Evolutionary conservation across 2,113 vertebrate genomes (phyloP).

Genomic region (Serilophus lunatus): DNA sequence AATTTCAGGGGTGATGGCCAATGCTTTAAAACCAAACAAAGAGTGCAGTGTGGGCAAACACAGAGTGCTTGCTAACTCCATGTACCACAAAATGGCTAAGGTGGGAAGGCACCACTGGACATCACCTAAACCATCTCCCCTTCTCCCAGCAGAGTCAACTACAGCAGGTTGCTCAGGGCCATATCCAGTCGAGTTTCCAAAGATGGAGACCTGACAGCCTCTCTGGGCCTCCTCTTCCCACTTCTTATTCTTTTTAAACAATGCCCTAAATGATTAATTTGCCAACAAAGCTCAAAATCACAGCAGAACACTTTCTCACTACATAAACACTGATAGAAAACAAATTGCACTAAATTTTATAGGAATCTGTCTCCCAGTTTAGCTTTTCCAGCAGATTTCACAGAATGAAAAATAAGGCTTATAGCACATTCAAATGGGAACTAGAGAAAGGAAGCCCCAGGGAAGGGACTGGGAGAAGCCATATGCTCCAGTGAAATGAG

Average conservation of each 20-base stretch:
- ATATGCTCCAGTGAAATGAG: background rate
- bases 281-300: background rate
- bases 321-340: background rate
- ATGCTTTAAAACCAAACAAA: background rate
- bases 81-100: background rate
- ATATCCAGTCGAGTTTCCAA: background rate
- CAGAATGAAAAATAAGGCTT: background rate
- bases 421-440: background rate
- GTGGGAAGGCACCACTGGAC: background rate
- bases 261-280: background rate
- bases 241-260: background rate
- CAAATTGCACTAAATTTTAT: background rate
- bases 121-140: background rate
- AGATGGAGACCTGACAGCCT: background rate
- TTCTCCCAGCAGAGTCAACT: background rate
- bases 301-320: background rate
- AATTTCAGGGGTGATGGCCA: background rate
- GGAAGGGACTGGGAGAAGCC: background rate
- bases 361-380: background rate
- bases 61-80: background rate
- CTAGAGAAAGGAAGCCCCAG: background rate
- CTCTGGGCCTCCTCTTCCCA: background rate
- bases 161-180: background rate
- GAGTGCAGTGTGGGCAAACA: background rate
- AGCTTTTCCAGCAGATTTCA: background rate